These are phyloP conservation scores for Mormyrus iriodes DNA, from an alignment of 2,113 vertebrate genomes.

Conservation along the genomic window DNA sequence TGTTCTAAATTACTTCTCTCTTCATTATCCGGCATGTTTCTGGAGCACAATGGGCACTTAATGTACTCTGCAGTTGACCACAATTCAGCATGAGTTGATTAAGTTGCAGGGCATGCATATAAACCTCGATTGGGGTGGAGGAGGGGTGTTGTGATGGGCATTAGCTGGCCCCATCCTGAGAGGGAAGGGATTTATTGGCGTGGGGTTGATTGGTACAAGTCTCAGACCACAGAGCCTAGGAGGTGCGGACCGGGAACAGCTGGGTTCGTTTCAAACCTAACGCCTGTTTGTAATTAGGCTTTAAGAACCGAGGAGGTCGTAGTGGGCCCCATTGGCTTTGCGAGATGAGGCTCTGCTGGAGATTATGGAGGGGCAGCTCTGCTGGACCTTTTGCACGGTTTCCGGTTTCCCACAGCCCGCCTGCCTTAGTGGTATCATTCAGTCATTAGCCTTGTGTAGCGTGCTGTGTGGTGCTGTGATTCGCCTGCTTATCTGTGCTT, in stretches of 20 bases:
- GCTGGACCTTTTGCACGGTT: background rate
- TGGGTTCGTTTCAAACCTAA: conserved; percentile 19
- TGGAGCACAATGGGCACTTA: background rate
- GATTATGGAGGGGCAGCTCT: background rate
- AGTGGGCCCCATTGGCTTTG: background rate
- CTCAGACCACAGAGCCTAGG: background rate
- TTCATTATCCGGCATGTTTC: conserved; percentile 2
- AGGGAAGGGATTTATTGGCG: conserved; percentile 28
- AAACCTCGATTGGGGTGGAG: conserved; percentile 5
- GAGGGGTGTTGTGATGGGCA: background rate
- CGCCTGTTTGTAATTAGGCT: conserved; percentile 49
- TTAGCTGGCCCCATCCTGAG: conserved; percentile 22
- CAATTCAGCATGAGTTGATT: conserved; percentile 20
- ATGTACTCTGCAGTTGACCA: conserved; percentile 4
- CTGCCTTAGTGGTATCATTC: background rate
- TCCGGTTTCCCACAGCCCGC: background rate
- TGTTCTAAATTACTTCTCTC: background rate
- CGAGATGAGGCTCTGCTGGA: conserved; percentile 9
- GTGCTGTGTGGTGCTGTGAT: background rate
- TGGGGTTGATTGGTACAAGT: conserved; percentile 23
- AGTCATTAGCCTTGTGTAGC: background rate
- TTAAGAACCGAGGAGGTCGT: conserved; percentile 22
- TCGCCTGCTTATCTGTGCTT: background rate
- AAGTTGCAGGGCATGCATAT: background rate
- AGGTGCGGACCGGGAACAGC: conserved; percentile 33